Conservation (phyloP, 2,113 vertebrate species). For the Apaloderma vittatum region DNA sequence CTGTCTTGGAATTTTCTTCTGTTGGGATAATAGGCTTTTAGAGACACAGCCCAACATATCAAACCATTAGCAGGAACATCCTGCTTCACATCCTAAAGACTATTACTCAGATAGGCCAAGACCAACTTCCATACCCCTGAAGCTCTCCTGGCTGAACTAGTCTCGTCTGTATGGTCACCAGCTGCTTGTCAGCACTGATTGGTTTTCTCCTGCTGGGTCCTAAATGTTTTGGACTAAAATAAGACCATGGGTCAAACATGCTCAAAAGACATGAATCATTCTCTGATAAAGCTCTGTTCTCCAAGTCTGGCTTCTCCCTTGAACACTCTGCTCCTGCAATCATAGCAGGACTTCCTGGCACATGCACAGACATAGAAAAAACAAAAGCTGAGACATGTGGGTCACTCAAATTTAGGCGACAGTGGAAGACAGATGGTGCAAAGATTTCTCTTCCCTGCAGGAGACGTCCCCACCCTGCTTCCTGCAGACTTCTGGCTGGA, state of each 20-base stretch:
- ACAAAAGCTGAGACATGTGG: not conserved
- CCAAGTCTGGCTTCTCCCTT: not conserved
- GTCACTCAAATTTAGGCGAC: not conserved
- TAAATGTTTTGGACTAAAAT: not conserved
- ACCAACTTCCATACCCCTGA: not conserved
- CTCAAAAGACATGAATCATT: not conserved
- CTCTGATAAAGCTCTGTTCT: not conserved
- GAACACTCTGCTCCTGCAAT: not conserved
- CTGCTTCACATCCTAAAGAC: not conserved
- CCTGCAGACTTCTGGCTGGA: not conserved
- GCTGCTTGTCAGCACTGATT: not conserved
- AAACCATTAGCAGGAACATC: not conserved
- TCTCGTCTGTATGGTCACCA: not conserved
- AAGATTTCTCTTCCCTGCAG: not conserved
- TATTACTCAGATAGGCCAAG: not conserved
- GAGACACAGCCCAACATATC: not conserved
- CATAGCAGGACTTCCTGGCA: not conserved
- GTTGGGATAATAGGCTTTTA: not conserved
- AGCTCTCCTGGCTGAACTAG: not conserved
- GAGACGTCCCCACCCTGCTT: fast-evolving
- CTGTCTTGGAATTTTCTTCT: not conserved
- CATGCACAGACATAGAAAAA: not conserved
- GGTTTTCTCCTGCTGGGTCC: not conserved
- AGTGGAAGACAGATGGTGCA: not conserved
- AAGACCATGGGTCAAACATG: not conserved